phyloP scores from a whole-genome alignment of 1,140 invertebrate genomes.

The Macrosteles quadrilineatus region DNA sequence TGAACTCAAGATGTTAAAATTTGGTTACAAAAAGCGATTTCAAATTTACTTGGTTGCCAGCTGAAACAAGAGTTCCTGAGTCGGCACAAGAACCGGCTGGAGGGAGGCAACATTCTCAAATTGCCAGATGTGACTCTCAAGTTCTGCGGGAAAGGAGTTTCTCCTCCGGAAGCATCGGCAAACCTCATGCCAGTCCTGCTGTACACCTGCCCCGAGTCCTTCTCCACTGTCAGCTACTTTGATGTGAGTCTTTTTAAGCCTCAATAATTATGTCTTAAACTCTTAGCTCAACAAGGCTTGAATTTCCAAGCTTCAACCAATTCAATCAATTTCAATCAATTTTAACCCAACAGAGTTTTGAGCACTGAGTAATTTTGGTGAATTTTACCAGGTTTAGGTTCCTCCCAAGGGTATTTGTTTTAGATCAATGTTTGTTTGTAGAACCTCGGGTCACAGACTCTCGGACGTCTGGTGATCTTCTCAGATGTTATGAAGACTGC shows the following conservation, averaged over 20 bases:
- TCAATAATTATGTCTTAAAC: neutral
- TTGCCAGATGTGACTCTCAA: slow-evolving; percentile 59
- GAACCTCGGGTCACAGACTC: slow-evolving; percentile 70
- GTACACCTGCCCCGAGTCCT: slow-evolving; percentile 75
- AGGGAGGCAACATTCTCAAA: slow-evolving; percentile 57
- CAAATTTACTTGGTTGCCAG: slow-evolving; percentile 52
- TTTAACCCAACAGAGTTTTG: no score
- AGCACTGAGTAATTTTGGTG: no score
- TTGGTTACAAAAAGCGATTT: no score
- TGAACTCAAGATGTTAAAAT: no score
- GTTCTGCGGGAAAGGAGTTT: slow-evolving; percentile 60
- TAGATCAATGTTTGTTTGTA: slow-evolving; percentile 51
- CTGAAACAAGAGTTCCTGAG: slow-evolving; percentile 63
- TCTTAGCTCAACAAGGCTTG: no score
- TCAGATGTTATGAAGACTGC: slow-evolving; percentile 77
- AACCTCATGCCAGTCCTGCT: slow-evolving; percentile 68
- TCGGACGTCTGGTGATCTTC: slow-evolving; percentile 85
- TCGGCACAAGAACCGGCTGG: slow-evolving; percentile 55
- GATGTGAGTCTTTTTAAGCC: slow-evolving; percentile 69
- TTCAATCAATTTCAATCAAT: no score
- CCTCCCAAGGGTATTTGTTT: no score
- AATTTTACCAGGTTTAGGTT: no score
- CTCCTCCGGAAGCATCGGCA: slow-evolving; percentile 51
- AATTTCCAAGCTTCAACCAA: no score
- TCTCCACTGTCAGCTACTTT: slow-evolving; percentile 80